Evolutionary conservation across 2,113 vertebrate species (phyloP).

Genomic region (Syngnathus typhle): DNA sequence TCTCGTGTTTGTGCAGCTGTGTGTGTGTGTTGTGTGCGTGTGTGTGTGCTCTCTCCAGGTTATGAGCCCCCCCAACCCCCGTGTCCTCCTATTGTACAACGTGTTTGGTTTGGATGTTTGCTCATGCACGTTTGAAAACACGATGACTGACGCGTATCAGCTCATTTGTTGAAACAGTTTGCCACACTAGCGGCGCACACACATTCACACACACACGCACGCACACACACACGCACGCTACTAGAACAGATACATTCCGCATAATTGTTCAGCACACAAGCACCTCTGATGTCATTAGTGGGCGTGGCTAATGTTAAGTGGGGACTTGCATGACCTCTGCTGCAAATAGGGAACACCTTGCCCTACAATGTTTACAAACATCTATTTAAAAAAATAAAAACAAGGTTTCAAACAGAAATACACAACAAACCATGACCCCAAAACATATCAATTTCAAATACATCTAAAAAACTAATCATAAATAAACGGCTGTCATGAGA

Average conservation of each 20-base stretch:
- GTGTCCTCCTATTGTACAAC: background rate
- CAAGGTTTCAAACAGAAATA: background rate
- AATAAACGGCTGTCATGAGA: no score
- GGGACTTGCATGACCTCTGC: background rate
- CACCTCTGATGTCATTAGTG: background rate
- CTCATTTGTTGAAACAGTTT: background rate
- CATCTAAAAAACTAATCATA: no score
- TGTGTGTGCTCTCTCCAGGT: background rate
- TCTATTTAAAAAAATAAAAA: background rate
- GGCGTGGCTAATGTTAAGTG: background rate
- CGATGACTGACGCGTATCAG: background rate
- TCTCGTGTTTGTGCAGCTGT: constrained; percentile 2
- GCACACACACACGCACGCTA: background rate
- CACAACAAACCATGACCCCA: background rate
- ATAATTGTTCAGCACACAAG: background rate
- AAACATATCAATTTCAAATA: background rate
- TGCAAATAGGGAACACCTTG: background rate
- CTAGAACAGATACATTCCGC: background rate
- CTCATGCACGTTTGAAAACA: constrained; percentile 3
- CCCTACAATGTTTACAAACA: no score
- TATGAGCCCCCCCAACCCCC: background rate
- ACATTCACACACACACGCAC: background rate
- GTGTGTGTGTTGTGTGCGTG: background rate
- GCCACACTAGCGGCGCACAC: background rate
- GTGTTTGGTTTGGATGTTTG: constrained; percentile 5